Evolutionary conservation across 2,888 invertebrate genomes (phyloP), one percentile per base, ranked within the genome.

Genomic region (Smittia sp.): DNA sequence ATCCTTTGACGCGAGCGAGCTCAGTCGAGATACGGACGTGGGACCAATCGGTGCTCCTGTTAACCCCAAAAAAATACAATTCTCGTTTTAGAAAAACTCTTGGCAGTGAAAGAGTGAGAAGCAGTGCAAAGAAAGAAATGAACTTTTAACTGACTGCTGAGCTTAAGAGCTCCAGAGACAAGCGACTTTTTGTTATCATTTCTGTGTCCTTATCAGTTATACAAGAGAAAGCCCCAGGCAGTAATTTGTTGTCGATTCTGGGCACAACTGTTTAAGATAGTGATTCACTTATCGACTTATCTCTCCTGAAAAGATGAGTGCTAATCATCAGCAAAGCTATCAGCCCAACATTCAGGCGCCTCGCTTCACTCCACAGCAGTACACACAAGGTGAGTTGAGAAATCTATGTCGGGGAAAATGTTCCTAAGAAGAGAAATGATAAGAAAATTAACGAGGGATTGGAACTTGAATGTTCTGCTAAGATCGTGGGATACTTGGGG

Each of bases 261-360:
- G 46, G 15, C 2, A 15, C 11, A n/a, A 46, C 2, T 6, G n/a
- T 15, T n/a, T 6, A 46, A 46, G 2, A 46, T n/a, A 46, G n/a
- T n/a, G 2, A 46, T 2, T n/a, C 11, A n/a, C 2, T 13, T 3
- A 11, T 46, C 15, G 46, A n/a, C n/a, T 46, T 46, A n/a, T n/a
- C 11, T 9, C 38, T 46, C 46, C n/a, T 38, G 24, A 11, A 24
- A 70, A 70, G 9, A 70, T 70, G 69, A 70, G 69, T 32, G 54
- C 69, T 24, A 70, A 70, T 70, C 58, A 58, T 7, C 54, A 46
- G 18, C 15, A 25, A 6, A 54, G 18, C 25, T 70, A 70, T 70
- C 65, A 70, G 32, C 25, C 69, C 22, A 70, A 70, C 25, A 70
- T 70, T 70, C 69, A 52, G 52, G 69, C 69, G 9, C 69, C 25